These are phyloP conservation scores for Notiomystis cincta DNA, from an alignment of 2,113 vertebrate species.

Conservation along the genomic window DNA sequence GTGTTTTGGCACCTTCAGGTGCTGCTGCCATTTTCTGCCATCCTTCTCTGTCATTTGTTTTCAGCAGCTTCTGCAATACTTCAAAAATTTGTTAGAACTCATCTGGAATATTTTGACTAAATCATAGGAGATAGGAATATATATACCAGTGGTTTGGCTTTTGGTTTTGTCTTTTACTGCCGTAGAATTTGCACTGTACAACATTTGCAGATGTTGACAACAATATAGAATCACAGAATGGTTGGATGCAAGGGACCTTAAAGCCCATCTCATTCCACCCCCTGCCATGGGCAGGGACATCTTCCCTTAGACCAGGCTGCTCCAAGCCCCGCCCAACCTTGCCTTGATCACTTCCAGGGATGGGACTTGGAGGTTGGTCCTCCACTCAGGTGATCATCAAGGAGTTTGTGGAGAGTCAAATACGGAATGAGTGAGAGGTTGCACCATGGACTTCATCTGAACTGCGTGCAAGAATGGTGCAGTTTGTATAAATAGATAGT, in stretches of 20 bases:
- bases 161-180: not conserved
- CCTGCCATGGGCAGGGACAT: not conserved
- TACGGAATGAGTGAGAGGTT: not conserved
- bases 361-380: not conserved
- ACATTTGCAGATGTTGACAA: not conserved
- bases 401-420: not conserved
- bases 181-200: not conserved
- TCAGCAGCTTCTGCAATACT: not conserved
- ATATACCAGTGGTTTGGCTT: not conserved
- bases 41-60: not conserved
- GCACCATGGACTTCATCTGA: not conserved
- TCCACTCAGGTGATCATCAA: fast-evolving
- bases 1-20: not conserved
- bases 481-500: not conserved
- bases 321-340: not conserved
- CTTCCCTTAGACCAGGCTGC: not conserved
- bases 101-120: not conserved
- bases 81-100: not conserved
- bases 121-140: fast-evolving
- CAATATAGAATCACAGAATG: not conserved
- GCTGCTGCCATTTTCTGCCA: not conserved
- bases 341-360: not conserved
- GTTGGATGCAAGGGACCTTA: not conserved
- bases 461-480: not conserved
- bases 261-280: fast-evolving